Conservation (phyloP, 2,888 invertebrate species). For the Sycophila texana region DNA sequence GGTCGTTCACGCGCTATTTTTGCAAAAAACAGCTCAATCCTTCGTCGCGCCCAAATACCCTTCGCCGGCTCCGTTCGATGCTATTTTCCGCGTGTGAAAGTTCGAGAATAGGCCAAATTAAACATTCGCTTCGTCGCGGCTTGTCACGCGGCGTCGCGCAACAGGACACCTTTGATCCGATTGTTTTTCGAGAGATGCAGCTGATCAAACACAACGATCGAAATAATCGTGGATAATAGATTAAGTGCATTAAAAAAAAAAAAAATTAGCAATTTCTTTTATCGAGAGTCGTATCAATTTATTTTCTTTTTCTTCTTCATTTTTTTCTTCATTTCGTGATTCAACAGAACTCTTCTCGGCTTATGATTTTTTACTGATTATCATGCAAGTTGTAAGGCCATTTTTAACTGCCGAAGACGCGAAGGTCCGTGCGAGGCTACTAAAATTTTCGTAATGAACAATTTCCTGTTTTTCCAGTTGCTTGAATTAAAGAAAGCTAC, state of each 20-base stretch:
- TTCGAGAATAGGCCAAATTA: constrained; percentile 23
- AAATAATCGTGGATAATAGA: not conserved
- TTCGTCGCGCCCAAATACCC: not conserved
- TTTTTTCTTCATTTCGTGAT: not conserved
- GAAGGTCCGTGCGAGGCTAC: too few species aligned
- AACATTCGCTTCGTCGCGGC: not conserved
- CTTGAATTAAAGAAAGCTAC: too few species aligned
- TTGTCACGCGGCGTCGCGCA: too few species aligned
- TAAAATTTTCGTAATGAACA: too few species aligned
- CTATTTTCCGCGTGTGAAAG: constrained; percentile 35
- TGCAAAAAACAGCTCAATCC: constrained; percentile 16
- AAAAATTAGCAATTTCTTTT: not conserved
- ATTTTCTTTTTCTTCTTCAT: not conserved
- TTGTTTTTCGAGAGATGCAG: not conserved
- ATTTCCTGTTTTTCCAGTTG: too few species aligned
- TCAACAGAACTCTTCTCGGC: not conserved
- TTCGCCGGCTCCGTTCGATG: not conserved
- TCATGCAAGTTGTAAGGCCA: not conserved
- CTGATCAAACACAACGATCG: not conserved
- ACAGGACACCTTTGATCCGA: constrained; percentile 16
- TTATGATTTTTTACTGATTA: not conserved
- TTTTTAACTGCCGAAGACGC: too few species aligned
- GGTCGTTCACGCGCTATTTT: too few species aligned
- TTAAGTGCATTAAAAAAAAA: too few species aligned
- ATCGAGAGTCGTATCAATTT: not conserved